These are phyloP conservation scores for Drosophila recens DNA, from an alignment of 2,888 invertebrate genomes.

Conservation along the genomic window DNA sequence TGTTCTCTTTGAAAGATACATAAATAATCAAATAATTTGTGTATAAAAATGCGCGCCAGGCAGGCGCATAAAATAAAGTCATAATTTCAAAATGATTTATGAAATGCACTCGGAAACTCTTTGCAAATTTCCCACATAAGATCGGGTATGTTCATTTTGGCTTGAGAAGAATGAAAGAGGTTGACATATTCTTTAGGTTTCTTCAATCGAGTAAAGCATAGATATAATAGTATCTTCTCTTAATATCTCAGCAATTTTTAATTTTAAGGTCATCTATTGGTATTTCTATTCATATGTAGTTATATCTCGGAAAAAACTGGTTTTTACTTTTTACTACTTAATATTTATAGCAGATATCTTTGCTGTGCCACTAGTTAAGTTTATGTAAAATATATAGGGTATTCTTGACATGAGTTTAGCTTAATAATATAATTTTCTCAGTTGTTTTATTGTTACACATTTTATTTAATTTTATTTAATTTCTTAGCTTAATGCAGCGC, in stretches of 20 bases:
- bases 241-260: too few species aligned
- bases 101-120: slow-evolving; percentile 58
- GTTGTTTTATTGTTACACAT: slow-evolving; percentile 55
- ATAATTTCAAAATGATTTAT: slow-evolving; percentile 78
- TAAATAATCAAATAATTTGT: slow-evolving; percentile 73
- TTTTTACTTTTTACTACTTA: too few species aligned
- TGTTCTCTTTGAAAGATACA: slow-evolving; percentile 41
- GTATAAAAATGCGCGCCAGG: slow-evolving; percentile 70
- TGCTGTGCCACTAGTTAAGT: too few species aligned
- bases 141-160: slow-evolving; percentile 5
- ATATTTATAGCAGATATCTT: too few species aligned
- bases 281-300: not conserved
- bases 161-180: not conserved
- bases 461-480: slow-evolving; percentile 63
- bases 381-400: slow-evolving; percentile 9
- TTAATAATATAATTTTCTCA: not conserved
- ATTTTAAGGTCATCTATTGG: not conserved
- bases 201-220: not conserved
- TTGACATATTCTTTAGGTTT: not conserved
- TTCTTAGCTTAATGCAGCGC: slow-evolving; percentile 64
- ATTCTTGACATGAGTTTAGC: not conserved
- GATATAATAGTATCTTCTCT: too few species aligned
- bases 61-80: slow-evolving; percentile 72
- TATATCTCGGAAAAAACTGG: too few species aligned
- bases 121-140: slow-evolving; percentile 22